phyloP scores from a whole-genome alignment of 2,113 vertebrate species.

The Forbesichthys papilliferus region DNA sequence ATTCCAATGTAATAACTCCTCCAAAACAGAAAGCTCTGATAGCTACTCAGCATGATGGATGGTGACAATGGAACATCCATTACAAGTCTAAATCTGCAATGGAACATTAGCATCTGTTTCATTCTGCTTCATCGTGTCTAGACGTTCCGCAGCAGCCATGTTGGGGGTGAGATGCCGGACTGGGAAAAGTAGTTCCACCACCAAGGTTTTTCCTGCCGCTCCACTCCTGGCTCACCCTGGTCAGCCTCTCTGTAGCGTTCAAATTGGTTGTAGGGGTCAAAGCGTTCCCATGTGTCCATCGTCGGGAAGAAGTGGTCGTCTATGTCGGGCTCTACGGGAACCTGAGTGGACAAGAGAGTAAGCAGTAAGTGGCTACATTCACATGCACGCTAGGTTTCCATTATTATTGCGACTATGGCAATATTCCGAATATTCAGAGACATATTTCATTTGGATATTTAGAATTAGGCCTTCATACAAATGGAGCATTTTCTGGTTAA shows the following conservation, averaged over 20 bases:
- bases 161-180: constrained; percentile 80
- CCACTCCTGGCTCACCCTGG: constrained; percentile 48
- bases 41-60: constrained; percentile 8
- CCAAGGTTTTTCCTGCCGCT: constrained; percentile 87
- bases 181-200: constrained; percentile 96
- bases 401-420: too few relatives aligned
- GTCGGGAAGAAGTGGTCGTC: constrained; percentile 71
- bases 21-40: constrained; percentile 1
- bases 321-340: constrained; percentile 68
- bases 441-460: too few relatives aligned
- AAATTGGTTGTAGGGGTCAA: constrained; percentile 80
- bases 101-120: background rate
- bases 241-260: constrained; percentile 65
- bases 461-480: too few relatives aligned
- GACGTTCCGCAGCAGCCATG: constrained; percentile 88
- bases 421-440: too few relatives aligned
- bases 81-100: constrained; percentile 7
- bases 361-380: background rate
- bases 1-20: constrained; percentile 25
- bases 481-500: too few relatives aligned
- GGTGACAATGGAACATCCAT: constrained; percentile 9
- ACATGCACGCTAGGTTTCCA: background rate
- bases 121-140: constrained; percentile 34
- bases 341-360: constrained; percentile 30
- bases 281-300: constrained; percentile 67